phyloP scores from a whole-genome alignment of 2,113 vertebrate species.

The Anolis sagrei region DNA sequence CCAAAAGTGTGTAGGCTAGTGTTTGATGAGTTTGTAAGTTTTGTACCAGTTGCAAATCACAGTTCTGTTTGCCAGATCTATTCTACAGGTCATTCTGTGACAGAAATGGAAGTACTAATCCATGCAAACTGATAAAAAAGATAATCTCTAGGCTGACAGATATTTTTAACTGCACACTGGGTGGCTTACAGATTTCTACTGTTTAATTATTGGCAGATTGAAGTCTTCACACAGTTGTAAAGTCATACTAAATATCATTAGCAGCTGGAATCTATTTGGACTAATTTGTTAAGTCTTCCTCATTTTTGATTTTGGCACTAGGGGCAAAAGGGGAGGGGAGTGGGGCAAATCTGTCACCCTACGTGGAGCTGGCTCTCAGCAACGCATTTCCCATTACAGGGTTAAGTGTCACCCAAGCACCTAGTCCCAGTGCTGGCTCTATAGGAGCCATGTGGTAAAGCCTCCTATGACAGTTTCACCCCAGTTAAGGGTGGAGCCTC shows the following conservation, averaged over 20 bases:
- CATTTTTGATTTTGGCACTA: neutral
- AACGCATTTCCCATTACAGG: too few species aligned
- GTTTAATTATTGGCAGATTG: neutral
- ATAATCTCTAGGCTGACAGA: neutral
- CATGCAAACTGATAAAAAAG: neutral
- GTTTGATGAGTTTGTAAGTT: neutral
- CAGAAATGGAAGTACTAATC: neutral
- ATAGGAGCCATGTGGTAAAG: too few species aligned
- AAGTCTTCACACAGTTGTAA: neutral
- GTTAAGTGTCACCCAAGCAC: too few species aligned
- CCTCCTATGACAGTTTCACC: too few species aligned
- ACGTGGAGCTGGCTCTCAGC: too few species aligned
- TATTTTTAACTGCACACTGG: neutral
- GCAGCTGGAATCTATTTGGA: neutral
- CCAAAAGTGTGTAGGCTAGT: too few species aligned
- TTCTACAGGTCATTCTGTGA: neutral
- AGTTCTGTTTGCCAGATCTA: neutral
- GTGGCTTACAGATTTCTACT: neutral
- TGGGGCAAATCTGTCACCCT: too few species aligned
- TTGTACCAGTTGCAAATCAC: neutral
- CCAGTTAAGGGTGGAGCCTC: too few species aligned
- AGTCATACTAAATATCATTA: neutral
- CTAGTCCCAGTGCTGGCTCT: too few species aligned
- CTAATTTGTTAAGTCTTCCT: neutral
- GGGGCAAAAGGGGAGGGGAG: neutral